These are phyloP conservation scores for Hemibagrus guttatus DNA, from an alignment of 2,797 vertebrate species.

Conservation along the genomic window DNA sequence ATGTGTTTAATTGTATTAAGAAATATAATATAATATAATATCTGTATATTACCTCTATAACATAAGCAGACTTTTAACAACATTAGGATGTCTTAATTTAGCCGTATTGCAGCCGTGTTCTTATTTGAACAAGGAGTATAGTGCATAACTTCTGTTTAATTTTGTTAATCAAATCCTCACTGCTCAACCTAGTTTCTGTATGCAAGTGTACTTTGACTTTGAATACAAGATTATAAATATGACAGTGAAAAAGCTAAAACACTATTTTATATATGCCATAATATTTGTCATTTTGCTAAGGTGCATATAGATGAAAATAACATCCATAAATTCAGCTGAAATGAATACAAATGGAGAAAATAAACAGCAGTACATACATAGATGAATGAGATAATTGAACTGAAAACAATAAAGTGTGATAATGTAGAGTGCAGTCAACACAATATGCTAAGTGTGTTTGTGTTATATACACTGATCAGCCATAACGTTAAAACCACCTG, in stretches of 20 bases:
- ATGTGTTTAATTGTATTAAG: background rate
- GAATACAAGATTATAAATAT: background rate
- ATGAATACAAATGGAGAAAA: background rate
- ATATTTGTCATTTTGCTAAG: background rate
- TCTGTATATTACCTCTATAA: background rate
- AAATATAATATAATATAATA: background rate
- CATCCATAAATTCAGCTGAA: background rate
- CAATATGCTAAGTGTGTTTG: background rate
- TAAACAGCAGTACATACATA: background rate
- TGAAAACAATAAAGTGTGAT: background rate
- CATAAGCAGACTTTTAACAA: background rate
- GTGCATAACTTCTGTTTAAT: background rate
- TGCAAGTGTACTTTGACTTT: background rate
- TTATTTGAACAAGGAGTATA: background rate
- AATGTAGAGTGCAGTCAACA: background rate
- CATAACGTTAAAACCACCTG: no score
- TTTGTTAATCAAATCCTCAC: background rate
- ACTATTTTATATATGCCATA: background rate
- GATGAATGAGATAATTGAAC: background rate
- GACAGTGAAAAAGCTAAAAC: background rate
- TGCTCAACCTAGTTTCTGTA: background rate
- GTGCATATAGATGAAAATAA: background rate
- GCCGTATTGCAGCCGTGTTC: background rate
- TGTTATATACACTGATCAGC: background rate
- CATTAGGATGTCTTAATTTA: background rate